phyloP scores from a whole-genome alignment of 2,113 vertebrate genomes.

The Vulpes vulpes region DNA sequence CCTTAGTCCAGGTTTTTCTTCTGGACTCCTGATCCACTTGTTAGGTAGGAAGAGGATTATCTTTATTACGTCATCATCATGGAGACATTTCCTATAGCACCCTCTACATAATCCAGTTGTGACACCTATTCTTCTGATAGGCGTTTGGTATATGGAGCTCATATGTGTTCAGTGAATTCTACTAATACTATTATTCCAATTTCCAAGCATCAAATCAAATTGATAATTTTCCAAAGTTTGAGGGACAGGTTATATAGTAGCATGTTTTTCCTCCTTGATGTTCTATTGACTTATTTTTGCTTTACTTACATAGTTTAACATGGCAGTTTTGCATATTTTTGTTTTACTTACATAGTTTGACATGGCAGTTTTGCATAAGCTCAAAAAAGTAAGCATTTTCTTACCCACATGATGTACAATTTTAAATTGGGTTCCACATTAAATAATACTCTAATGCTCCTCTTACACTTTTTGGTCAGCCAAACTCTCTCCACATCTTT shows the following conservation, averaged over 20 bases:
- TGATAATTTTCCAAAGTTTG: background rate
- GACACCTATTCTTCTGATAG: background rate
- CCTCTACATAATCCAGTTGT: background rate
- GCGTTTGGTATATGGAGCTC: background rate
- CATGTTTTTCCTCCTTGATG: background rate
- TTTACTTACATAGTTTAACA: background rate
- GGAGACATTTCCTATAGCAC: background rate
- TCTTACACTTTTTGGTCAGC: background rate
- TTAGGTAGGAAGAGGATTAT: constrained; percentile 1
- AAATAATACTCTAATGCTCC: background rate
- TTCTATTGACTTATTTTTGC: background rate
- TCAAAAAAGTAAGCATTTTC: background rate
- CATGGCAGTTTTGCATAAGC: background rate
- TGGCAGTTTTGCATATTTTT: constrained; percentile 12
- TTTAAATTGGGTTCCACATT: background rate
- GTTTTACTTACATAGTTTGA: background rate
- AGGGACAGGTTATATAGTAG: background rate
- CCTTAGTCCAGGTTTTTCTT: background rate
- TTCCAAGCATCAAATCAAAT: constrained; percentile 26
- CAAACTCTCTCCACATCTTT: constrained; percentile 24
- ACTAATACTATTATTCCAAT: background rate
- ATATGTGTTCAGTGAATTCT: constrained; percentile 38
- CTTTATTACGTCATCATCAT: background rate
- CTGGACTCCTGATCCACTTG: background rate
- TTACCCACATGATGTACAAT: background rate